Conservation (phyloP, 2,113 vertebrate species). For the Tinamus guttatus region DNA sequence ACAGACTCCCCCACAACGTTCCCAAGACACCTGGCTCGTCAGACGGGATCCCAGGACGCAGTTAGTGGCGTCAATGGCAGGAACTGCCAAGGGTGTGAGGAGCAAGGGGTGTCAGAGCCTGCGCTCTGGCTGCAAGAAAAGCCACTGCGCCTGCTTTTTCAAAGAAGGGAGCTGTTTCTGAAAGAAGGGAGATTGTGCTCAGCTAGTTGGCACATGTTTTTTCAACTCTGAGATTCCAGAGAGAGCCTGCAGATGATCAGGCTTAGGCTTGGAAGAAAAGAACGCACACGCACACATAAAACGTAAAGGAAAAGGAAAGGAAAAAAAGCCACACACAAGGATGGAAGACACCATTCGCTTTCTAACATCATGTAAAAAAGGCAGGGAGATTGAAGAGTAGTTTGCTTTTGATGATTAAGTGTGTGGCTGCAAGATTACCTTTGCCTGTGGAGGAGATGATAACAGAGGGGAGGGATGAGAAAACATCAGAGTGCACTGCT, state of each 20-base stretch:
- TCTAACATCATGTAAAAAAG: not conserved
- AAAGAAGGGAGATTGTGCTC: not conserved
- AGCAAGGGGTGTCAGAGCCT: not conserved
- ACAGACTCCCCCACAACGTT: not conserved
- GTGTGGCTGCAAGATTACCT: not conserved
- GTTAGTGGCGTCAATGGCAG: not conserved
- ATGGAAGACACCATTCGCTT: not conserved
- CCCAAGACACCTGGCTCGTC: not conserved
- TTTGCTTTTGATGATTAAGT: not conserved
- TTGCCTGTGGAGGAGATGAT: not conserved
- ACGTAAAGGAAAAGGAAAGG: not conserved
- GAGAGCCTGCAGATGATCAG: conserved; percentile 19
- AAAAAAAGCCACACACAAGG: not conserved
- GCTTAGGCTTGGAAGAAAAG: not conserved
- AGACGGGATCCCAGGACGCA: not conserved
- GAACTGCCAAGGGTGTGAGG: fast-evolving
- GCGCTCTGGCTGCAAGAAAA: not conserved
- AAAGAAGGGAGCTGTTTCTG: not conserved
- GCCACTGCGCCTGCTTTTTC: not conserved
- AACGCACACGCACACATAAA: not conserved
- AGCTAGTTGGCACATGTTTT: not conserved
- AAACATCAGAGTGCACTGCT: not conserved
- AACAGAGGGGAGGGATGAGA: not conserved
- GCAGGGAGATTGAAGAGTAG: not conserved
- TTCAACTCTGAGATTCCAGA: conserved; percentile 41